Evolutionary conservation across 2,797 vertebrate species (phyloP).

Genomic region (Acestrorhynchus altus): DNA sequence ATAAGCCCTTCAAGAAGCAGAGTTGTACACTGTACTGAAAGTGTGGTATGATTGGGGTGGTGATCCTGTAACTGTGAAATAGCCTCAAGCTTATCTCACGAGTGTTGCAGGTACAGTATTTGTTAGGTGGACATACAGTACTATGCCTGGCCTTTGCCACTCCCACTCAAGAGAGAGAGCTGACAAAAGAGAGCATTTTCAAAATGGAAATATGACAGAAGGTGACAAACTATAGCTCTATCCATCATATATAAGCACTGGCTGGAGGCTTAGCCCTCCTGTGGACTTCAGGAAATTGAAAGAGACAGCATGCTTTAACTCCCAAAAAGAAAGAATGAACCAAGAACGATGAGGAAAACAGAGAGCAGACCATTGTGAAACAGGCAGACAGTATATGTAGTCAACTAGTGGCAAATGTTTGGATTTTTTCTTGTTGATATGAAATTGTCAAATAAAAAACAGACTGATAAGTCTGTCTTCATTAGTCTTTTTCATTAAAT

Average conservation of each 20-base stretch:
- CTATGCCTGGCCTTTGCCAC: conserved; percentile 47
- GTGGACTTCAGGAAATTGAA: conserved; percentile 51
- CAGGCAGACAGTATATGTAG: not conserved
- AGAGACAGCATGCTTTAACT: conserved; percentile 19
- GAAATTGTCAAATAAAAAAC: no score
- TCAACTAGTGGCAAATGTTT: not conserved
- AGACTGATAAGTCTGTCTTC: no score
- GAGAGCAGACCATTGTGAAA: not conserved
- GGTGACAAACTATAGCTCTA: conserved; percentile 60
- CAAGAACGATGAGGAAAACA: not conserved
- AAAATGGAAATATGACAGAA: conserved; percentile 55
- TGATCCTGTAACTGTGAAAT: not conserved
- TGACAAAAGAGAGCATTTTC: conserved; percentile 51
- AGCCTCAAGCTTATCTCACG: no score
- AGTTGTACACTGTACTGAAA: not conserved
- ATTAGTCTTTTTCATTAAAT: no score
- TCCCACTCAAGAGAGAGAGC: conserved; percentile 32
- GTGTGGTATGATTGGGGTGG: not conserved
- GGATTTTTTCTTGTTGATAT: not conserved
- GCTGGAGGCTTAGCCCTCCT: conserved; percentile 42
- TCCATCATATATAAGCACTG: conserved; percentile 53
- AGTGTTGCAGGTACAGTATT: no score
- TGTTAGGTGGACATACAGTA: conserved; percentile 38
- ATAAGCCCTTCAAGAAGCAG: not conserved
- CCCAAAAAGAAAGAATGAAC: not conserved